A percentile compares a stretch with the other conserved stretches of the same genome.
Evolutionary conservation across 1,140 invertebrate genomes (phyloP).

Genomic region (Paramacrobiotus metropolitanus): DNA sequence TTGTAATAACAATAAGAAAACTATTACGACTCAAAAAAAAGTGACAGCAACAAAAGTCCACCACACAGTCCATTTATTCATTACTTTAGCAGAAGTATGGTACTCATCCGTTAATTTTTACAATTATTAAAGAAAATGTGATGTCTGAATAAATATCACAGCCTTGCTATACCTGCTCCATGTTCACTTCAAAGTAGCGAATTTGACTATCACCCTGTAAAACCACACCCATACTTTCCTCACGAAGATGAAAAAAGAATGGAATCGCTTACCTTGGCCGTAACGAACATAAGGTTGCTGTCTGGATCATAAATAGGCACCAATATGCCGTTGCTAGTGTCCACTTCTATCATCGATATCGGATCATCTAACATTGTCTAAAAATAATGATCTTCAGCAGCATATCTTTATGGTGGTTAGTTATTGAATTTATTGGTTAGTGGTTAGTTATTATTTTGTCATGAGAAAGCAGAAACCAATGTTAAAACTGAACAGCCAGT

Average conservation of each 20-base stretch:
- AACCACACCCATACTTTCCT: slow-evolving; percentile 8
- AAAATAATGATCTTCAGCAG: slow-evolving; percentile 33
- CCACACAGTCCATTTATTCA: no score
- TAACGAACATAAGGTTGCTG: slow-evolving; percentile 79
- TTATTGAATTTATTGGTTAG: no score
- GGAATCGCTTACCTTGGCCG: slow-evolving; percentile 61
- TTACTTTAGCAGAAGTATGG: no score
- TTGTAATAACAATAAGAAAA: neutral
- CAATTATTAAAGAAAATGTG: no score
- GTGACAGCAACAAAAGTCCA: no score
- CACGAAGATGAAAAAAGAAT: slow-evolving; percentile 7
- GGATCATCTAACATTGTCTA: slow-evolving; percentile 62
- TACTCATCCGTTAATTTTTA: no score
- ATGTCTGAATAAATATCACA: neutral
- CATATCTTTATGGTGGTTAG: no score
- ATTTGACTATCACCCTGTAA: slow-evolving; percentile 43
- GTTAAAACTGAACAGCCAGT: no score
- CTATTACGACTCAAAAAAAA: neutral
- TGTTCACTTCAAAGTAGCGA: slow-evolving; percentile 56
- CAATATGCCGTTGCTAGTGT: slow-evolving; percentile 91
- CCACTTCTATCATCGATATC: slow-evolving; percentile 80
- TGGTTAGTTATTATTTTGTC: no score
- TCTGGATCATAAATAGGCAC: slow-evolving; percentile 94
- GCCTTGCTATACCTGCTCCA: neutral
- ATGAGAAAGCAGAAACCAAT: no score